These are phyloP conservation scores for Drosophila birchii DNA, from an alignment of 2,888 invertebrate species.

Conservation along the genomic window DNA sequence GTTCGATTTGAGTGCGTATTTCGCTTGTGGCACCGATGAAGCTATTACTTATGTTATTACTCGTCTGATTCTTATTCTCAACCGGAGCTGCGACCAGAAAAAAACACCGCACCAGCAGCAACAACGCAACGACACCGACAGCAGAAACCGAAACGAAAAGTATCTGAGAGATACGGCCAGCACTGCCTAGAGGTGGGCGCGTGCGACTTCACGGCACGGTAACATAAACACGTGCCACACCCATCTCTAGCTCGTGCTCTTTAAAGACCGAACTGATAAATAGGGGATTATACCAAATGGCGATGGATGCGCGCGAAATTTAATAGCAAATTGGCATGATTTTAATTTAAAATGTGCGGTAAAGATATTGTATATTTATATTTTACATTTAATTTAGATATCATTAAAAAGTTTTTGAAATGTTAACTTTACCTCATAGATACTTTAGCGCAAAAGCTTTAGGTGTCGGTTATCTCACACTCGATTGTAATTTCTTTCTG, in stretches of 20 bases:
- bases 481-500: too few relatives aligned
- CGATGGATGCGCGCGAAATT: neutral
- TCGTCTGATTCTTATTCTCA: slow-evolving; percentile 46
- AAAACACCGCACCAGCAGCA: slow-evolving; percentile 67
- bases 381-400: neutral
- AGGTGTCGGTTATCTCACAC: too few relatives aligned
- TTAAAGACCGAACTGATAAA: neutral
- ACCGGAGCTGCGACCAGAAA: slow-evolving; percentile 60
- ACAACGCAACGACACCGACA: slow-evolving; percentile 71
- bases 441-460: too few relatives aligned
- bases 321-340: neutral
- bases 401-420: neutral
- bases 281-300: neutral
- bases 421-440: too few relatives aligned
- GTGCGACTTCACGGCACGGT: too few relatives aligned
- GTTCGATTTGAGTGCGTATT: slow-evolving; percentile 43
- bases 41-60: slow-evolving; percentile 4
- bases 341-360: neutral
- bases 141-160: slow-evolving; percentile 46
- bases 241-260: neutral
- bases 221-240: neutral
- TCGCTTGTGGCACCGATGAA: slow-evolving; percentile 52
- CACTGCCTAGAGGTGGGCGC: too few relatives aligned
- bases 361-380: too few relatives aligned
- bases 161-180: slow-evolving; percentile 41